Evolutionary conservation across 2,888 invertebrate genomes (phyloP).

Genomic region (Drosophila rubida): DNA sequence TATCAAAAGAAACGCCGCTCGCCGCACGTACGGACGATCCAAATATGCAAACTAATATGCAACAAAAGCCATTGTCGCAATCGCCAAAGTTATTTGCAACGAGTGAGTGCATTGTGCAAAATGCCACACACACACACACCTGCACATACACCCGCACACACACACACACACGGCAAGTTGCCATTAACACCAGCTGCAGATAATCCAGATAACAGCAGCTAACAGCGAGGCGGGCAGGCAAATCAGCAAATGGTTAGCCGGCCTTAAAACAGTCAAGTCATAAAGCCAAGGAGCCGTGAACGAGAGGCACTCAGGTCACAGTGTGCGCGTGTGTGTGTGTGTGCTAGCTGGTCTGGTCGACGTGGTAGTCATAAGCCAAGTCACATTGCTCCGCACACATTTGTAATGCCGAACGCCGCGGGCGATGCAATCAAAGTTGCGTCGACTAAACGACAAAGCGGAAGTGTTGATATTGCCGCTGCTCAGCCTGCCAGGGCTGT

Average conservation of each 20-base stretch:
- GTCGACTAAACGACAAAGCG: slow-evolving; percentile 52
- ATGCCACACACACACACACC: background rate
- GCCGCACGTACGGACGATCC: slow-evolving; percentile 60
- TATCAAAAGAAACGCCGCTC: slow-evolving; percentile 50
- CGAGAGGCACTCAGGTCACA: slow-evolving; percentile 53
- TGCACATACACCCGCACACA: no score
- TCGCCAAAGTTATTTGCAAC: slow-evolving; percentile 32
- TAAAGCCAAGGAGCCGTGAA: slow-evolving; percentile 28
- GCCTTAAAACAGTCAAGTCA: slow-evolving; percentile 27
- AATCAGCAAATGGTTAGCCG: slow-evolving; percentile 38
- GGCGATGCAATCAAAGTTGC: slow-evolving; percentile 71
- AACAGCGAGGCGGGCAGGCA: slow-evolving; percentile 15
- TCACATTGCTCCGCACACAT: slow-evolving; percentile 46
- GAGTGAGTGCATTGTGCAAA: slow-evolving; percentile 34
- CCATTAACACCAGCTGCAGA: slow-evolving; percentile 48
- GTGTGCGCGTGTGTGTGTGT: background rate
- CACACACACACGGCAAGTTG: background rate
- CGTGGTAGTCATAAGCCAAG: slow-evolving; percentile 55
- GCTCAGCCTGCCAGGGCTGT: slow-evolving; percentile 38
- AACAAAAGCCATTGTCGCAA: slow-evolving; percentile 37
- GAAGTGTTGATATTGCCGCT: slow-evolving; percentile 74
- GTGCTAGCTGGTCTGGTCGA: slow-evolving; percentile 16
- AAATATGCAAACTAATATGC: slow-evolving; percentile 38
- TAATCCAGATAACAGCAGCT: slow-evolving; percentile 27
- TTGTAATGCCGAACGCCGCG: slow-evolving; percentile 53